A percentile compares a stretch with the other conserved stretches of the same genome.
These are phyloP conservation scores for Danio tinwini DNA, from an alignment of 2,797 vertebrate species.

Conservation along the genomic window DNA sequence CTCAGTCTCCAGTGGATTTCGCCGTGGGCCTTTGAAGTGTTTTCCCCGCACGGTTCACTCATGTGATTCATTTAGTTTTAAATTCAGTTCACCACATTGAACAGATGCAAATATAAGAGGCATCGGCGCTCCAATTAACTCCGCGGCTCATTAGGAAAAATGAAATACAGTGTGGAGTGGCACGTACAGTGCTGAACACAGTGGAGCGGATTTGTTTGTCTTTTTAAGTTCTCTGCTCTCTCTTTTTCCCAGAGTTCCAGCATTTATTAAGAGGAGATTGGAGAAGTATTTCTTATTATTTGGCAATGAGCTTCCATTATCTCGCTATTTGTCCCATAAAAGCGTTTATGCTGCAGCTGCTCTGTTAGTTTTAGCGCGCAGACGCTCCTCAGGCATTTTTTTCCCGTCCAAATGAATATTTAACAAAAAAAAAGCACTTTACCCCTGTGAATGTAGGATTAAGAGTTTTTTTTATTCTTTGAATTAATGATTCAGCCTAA, in stretches of 20 bases:
- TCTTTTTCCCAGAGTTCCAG: conserved; percentile 21
- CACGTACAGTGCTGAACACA: conserved; percentile 8
- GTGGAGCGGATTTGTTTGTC: conserved; percentile 19
- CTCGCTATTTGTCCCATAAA: conserved; percentile 29
- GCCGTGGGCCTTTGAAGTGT: conserved; percentile 29
- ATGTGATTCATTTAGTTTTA: conserved; percentile 17
- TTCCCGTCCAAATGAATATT: conserved; percentile 28
- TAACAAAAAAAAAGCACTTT: conserved; percentile 10
- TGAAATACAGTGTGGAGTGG: background rate
- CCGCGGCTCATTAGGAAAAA: conserved; percentile 6
- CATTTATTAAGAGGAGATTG: conserved; percentile 2
- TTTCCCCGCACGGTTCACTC: background rate
- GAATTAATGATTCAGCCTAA: background rate
- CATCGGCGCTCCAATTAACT: conserved; percentile 16
- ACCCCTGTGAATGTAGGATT: background rate
- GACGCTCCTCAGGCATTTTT: conserved; percentile 1
- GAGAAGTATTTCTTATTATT: conserved; percentile 16
- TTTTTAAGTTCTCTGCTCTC: conserved; percentile 11
- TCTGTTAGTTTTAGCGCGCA: background rate
- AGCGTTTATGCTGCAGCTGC: conserved; percentile 15
- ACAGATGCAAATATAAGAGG: background rate
- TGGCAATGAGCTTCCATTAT: conserved; percentile 5
- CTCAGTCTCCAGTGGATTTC: conserved; percentile 27
- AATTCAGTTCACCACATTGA: background rate
- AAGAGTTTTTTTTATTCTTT: background rate